Evolutionary conservation across 2,888 invertebrate species (phyloP), one percentile per base, ranked within the genome.

Genomic region (Harpalus rubripes): DNA sequence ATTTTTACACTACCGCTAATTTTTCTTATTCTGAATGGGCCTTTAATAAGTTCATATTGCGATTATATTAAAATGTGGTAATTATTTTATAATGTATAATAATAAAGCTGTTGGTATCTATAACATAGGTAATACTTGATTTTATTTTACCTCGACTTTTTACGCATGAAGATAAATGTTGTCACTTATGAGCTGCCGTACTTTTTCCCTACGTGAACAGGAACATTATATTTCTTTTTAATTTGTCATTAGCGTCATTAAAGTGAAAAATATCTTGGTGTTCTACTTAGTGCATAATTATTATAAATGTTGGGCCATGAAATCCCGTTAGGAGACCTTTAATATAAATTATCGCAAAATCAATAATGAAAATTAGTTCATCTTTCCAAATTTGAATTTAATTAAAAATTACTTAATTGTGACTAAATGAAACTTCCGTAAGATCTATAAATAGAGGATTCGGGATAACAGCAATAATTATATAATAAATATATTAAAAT

Each of bases 301-400:
- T 65, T 65, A 65, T 63, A 65, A 26, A 65, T 65, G 65, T 39
- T n/a, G 39, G n/a, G 22, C 10, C 61, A 61, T 61, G 0, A 61
- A 61, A 39, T 63, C 63, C 26, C 8, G 18, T n/a, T 26, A 39
- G 39, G n/a, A 32, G 15, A 26, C 22, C 26, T 65, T 39, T 39
- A 4, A 26, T 26, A 63, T 63, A 63, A 59, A 59, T 59, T 59
- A 61, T 61, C 61, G 22, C n/a, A 65, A 39, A 65, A 65, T 65
- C 65, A 65, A 65, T 65, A n/a, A 65, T 26, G 12, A 39, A 65
- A 65, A 32, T 65, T 39, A 65, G 65, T 65, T 65, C n/a, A 32
- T 65, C n/a, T 65, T 26, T 65, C 5, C n/a, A 22, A 63, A 63
- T 65, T 65, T 65, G 65, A 65, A n/a, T 65, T 65, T 65, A 65